A percentile compares a stretch with the other conserved stretches of the same genome.
These are phyloP conservation scores for Diacarnus erythraeanus DNA, from an alignment of 37 sponge, comb jelly and placozoan species.

Conservation along the genomic window DNA sequence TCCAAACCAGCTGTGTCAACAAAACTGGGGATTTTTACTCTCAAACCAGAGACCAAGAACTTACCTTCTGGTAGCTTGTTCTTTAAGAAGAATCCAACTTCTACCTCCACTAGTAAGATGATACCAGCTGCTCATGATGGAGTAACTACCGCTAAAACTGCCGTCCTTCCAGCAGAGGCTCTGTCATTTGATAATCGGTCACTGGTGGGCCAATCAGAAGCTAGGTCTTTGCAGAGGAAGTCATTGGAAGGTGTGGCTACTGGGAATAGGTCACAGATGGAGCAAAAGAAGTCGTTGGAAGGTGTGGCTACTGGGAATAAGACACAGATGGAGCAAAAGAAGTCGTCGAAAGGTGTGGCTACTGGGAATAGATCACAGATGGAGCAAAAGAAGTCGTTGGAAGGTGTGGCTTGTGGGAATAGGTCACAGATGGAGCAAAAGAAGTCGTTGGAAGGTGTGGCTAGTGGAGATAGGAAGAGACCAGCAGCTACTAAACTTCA, in stretches of 20 bases:
- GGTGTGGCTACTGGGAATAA: too few relatives aligned
- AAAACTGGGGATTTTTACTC: slow-evolving; percentile 58
- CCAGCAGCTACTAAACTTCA: background rate
- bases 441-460: background rate
- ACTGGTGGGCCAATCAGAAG: slow-evolving; percentile 9
- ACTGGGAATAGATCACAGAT: too few relatives aligned
- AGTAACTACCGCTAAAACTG: slow-evolving; percentile 40
- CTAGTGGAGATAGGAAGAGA: background rate
- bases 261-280: too few relatives aligned
- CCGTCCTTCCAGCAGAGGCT: slow-evolving; percentile 28
- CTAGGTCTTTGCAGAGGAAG: too few relatives aligned
- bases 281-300: too few relatives aligned
- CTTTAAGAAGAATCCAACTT: slow-evolving; percentile 22
- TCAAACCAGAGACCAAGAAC: slow-evolving; percentile 46
- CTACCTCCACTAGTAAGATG: background rate
- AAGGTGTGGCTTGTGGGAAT: too few relatives aligned
- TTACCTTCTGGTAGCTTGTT: slow-evolving; percentile 66
- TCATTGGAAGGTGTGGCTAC: too few relatives aligned
- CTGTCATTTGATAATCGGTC: background rate
- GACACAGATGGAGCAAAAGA: too few relatives aligned
- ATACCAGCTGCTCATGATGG: slow-evolving; percentile 28
- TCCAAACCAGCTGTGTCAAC: background rate
- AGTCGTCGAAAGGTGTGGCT: too few relatives aligned
- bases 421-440: too few relatives aligned
- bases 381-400: too few relatives aligned